Evolutionary conservation across 2,888 invertebrate genomes (phyloP).

Genomic region (Tryphoninae sp.): DNA sequence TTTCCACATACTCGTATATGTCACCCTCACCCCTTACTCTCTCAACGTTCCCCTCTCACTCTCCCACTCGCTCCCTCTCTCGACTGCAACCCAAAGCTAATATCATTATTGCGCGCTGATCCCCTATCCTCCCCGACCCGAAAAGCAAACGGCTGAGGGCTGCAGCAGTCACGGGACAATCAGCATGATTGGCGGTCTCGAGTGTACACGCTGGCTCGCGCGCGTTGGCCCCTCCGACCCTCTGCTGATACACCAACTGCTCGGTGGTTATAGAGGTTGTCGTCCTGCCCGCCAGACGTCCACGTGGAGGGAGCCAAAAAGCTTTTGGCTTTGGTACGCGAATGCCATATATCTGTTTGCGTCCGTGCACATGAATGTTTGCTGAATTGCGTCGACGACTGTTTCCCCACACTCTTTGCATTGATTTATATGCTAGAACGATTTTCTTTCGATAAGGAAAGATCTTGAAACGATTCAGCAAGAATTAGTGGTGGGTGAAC

Average conservation of each 20-base stretch:
- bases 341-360: constrained; percentile 11
- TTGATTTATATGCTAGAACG: constrained; percentile 1
- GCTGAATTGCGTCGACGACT: constrained; percentile 20
- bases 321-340: constrained; percentile 66
- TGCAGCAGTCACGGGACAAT: constrained; percentile 75
- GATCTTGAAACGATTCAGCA: neutral
- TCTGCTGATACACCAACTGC: constrained; percentile 25
- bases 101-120: constrained; percentile 75
- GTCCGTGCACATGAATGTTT: constrained; percentile 20
- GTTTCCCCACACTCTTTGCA: neutral
- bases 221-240: constrained; percentile 14
- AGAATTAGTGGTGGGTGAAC: neutral
- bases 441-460: neutral
- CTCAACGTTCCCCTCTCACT: neutral
- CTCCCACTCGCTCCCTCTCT: constrained; percentile 46
- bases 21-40: neutral
- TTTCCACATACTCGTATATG: constrained; percentile 36
- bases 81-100: constrained; percentile 73
- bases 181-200: constrained; percentile 77
- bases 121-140: constrained; percentile 46
- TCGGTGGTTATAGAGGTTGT: constrained; percentile 40
- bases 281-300: constrained; percentile 23
- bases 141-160: constrained; percentile 72
- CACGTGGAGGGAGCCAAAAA: constrained; percentile 64
- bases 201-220: constrained; percentile 68